Conservation (phyloP, 2,113 vertebrate species). For the Sakesphorus luctuosus region DNA sequence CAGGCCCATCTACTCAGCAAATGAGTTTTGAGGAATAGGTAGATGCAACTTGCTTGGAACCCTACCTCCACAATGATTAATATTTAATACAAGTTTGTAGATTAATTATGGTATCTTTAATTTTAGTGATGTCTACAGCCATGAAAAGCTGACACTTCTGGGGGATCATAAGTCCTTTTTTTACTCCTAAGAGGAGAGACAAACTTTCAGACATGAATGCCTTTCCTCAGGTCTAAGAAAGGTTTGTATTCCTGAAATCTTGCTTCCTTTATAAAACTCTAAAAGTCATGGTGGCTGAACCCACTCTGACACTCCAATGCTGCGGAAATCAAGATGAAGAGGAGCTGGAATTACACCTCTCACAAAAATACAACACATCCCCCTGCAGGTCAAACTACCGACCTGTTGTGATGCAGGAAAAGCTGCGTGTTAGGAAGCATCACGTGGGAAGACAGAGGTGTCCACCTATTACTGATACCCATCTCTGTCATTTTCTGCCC, state of each 20-base stretch:
- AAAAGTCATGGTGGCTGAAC: neutral
- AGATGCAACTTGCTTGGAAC: neutral
- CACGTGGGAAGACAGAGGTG: neutral
- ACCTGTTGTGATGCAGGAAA: neutral
- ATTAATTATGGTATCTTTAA: neutral
- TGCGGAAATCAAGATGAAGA: neutral
- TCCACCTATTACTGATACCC: neutral
- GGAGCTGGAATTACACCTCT: neutral
- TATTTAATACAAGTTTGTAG: neutral
- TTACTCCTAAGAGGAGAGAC: neutral
- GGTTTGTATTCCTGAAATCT: neutral
- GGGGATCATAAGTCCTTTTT: neutral
- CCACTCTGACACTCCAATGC: neutral
- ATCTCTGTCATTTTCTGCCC: neutral
- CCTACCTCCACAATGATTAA: neutral
- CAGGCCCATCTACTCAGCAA: neutral
- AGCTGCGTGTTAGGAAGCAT: neutral
- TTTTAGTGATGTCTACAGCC: neutral
- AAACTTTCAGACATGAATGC: neutral
- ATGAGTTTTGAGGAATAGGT: neutral
- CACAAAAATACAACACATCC: neutral
- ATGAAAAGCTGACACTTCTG: neutral
- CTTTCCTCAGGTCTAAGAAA: neutral
- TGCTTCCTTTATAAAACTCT: neutral
- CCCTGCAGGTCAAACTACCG: neutral